phyloP scores from a whole-genome alignment of 2,888 invertebrate species.

The Meganola albula region DNA sequence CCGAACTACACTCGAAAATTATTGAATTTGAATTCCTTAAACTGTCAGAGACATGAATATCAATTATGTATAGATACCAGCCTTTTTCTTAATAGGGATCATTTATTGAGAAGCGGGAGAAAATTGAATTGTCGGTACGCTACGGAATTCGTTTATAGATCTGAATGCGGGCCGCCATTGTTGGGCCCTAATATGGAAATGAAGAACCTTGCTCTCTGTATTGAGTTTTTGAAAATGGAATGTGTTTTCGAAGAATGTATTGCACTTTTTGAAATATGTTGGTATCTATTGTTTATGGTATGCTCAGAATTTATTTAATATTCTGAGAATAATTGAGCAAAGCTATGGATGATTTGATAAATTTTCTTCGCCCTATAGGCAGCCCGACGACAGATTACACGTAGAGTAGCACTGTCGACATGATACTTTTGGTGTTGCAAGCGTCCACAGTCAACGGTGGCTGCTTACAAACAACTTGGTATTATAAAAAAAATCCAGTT shows the following conservation, averaged over 20 bases:
- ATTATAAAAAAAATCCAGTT: no score
- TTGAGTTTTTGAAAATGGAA: not conserved
- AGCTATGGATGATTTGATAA: no score
- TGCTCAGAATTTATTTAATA: no score
- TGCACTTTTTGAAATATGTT: slow-evolving; percentile 2
- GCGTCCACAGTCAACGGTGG: no score
- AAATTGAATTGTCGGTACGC: slow-evolving; percentile 49
- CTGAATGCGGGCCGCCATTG: slow-evolving; percentile 33
- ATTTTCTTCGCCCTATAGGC: no score
- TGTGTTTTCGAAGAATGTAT: not conserved
- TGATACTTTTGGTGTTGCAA: no score
- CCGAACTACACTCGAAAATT: slow-evolving; percentile 25
- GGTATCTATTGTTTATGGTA: no score
- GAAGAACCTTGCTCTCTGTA: slow-evolving; percentile 24
- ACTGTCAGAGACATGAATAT: slow-evolving; percentile 44
- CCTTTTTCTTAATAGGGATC: slow-evolving; percentile 55
- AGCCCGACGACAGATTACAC: no score
- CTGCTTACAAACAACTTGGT: no score
- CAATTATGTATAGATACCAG: slow-evolving; percentile 45
- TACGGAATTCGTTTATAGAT: slow-evolving; percentile 49
- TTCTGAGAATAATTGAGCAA: no score
- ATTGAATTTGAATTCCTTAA: slow-evolving; percentile 44
- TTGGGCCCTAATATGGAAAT: slow-evolving; percentile 32
- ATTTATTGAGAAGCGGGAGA: slow-evolving; percentile 35
- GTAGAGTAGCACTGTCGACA: no score